These are phyloP conservation scores for Pseudopipra pipra DNA, from an alignment of 2,113 vertebrate species.

Conservation along the genomic window DNA sequence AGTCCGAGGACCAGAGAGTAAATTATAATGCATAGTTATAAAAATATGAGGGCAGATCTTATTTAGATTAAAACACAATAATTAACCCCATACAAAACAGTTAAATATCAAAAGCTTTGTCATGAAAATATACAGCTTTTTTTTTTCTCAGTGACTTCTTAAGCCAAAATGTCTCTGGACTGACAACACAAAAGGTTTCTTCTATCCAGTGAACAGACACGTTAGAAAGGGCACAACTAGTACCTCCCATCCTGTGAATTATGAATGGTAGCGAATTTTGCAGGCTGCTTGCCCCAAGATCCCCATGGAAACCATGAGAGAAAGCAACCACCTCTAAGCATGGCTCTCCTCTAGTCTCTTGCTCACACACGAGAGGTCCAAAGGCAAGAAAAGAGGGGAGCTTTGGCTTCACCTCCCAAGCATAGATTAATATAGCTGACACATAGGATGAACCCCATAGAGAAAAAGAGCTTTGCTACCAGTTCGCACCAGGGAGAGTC, in stretches of 20 bases:
- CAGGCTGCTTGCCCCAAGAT: background rate
- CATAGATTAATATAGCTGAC: background rate
- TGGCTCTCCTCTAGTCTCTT: background rate
- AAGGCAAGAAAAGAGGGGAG: background rate
- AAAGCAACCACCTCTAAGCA: background rate
- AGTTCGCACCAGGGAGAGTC: background rate
- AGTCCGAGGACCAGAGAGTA: background rate
- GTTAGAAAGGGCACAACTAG: background rate
- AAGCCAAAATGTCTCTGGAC: background rate
- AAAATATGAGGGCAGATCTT: background rate
- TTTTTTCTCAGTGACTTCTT: background rate
- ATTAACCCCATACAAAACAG: background rate
- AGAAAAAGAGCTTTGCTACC: background rate
- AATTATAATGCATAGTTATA: background rate
- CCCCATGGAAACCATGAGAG: background rate
- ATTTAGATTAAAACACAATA: background rate
- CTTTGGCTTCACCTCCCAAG: background rate
- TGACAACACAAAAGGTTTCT: background rate
- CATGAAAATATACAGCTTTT: background rate
- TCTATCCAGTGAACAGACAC: background rate
- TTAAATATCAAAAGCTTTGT: background rate
- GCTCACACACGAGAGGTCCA: background rate
- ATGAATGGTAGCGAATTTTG: background rate
- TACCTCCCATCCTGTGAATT: background rate
- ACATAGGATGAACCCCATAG: background rate